phyloP scores from a whole-genome alignment of 1,140 invertebrate species.

The Pogonomyrmex barbatus region DNA sequence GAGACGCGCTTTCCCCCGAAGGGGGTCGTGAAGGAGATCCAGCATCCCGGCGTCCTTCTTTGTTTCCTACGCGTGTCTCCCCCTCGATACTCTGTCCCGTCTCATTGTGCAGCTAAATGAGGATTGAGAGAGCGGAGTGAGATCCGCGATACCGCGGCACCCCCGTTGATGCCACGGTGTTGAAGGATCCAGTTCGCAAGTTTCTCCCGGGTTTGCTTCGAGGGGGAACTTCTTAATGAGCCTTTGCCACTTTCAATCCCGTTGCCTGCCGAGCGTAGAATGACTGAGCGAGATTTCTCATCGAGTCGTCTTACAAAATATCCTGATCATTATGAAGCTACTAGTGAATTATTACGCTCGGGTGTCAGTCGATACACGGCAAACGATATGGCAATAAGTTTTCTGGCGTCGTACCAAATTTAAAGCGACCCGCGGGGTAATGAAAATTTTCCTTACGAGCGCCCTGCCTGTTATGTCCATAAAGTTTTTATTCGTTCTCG shows the following conservation, averaged over 20 bases:
- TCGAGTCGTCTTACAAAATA: slow-evolving; percentile 16
- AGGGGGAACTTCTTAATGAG: slow-evolving; percentile 55
- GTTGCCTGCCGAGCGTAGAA: slow-evolving; percentile 31
- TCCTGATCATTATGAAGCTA: slow-evolving; percentile 31
- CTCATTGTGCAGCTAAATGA: slow-evolving; percentile 63
- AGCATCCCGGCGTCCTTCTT: slow-evolving; percentile 28
- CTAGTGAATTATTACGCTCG: slow-evolving; percentile 33
- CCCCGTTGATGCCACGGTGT: slow-evolving; percentile 35
- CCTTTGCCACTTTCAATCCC: slow-evolving; percentile 49
- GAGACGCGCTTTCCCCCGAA: neutral
- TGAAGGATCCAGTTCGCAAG: slow-evolving; percentile 66
- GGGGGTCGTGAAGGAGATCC: slow-evolving; percentile 22
- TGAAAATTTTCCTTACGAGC: neutral
- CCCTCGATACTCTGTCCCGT: slow-evolving; percentile 18
- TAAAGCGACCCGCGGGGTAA: neutral
- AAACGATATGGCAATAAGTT: slow-evolving; percentile 8
- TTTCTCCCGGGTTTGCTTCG: slow-evolving; percentile 31
- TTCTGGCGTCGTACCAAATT: neutral
- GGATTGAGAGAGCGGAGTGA: slow-evolving; percentile 48
- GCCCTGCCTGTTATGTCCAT: neutral
- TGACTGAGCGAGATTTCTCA: slow-evolving; percentile 43
- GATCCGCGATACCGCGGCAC: slow-evolving; percentile 12
- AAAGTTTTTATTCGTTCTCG: slow-evolving; percentile 23
- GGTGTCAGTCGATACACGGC: slow-evolving; percentile 1
- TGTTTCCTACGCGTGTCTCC: slow-evolving; percentile 49